Evolutionary conservation across 1,140 invertebrate genomes (phyloP).

Genomic region (Sminthurinus signatus): DNA sequence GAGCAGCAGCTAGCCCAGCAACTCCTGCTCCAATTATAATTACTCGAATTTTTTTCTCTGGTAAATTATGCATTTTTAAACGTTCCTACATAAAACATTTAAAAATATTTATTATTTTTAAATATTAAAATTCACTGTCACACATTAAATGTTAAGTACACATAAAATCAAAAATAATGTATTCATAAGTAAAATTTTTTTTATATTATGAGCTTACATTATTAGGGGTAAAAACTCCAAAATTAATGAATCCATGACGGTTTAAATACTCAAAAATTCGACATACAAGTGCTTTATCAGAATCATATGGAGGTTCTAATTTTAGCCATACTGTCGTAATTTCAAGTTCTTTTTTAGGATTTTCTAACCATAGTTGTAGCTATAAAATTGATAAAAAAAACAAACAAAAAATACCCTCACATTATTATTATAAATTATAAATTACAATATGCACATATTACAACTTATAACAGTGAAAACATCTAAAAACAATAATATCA

Average conservation of each 20-base stretch:
- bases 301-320: conserved; percentile 87
- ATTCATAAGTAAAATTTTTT: not conserved
- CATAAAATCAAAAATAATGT: not conserved
- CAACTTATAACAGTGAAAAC: no score
- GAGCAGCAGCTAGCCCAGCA: conserved; percentile 84
- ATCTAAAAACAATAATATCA: no score
- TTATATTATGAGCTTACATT: conserved; percentile 51
- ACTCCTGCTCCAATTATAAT: conserved; percentile 94
- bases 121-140: conserved; percentile 3
- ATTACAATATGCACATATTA: not conserved
- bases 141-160: not conserved
- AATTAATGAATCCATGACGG: conserved; percentile 96
- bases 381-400: conserved; percentile 45
- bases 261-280: conserved; percentile 88
- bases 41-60: conserved; percentile 70
- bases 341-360: conserved; percentile 86
- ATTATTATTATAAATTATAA: no score
- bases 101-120: not conserved
- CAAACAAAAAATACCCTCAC: not conserved
- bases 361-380: conserved; percentile 94
- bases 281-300: conserved; percentile 72
- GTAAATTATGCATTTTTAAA: no score
- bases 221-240: conserved; percentile 87
- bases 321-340: conserved; percentile 70
- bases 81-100: not conserved